Base-by-base conservation (phyloP, 2,888 invertebrate genomes). In the Drosophila nr. perissopoda region DNA sequence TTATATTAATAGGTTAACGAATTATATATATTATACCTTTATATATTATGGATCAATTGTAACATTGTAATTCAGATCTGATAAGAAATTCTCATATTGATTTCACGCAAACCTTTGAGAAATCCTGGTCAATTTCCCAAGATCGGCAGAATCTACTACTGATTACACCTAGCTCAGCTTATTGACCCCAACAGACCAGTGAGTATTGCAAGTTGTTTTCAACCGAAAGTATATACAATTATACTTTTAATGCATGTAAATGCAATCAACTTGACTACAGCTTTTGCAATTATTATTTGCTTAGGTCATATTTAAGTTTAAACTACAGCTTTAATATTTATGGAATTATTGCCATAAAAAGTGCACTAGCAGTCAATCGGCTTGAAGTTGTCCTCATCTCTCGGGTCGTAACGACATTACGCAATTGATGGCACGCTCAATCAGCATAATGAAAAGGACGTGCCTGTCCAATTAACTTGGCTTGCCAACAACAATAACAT, bases 371-470 rank as follows among this genome's bases (percentile, higher is more conserved):
- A 25, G 18, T 34, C 21, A 33, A 13, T 25, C 25, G 42, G 11
- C 64, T 56, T 48, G 4, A 58, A 66, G 38, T 34, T 36, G 34
- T 36, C 42, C 56, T 42, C 52, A 57, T 27, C 34, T 65, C 27
- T 27, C 6, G 36, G 16, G n/a, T 25, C n/a, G 45, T 16, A 34
- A 36, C 27, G 36, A 25, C 36, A 58, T 61, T 68, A 7, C 45
- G 21, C 52, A 51, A 18, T 36, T 57, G 62, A 66, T 45, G 45
- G 51, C 54, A 29, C 53, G 57, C 72, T 78, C 77, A 87, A 86
- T 88, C 78, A 74, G 80, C 78, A 79, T 86, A 87, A 86, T 86
- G 74, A 73, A 86, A 77, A 73, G 80, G 72, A 80, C 76, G 80
- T 73, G 80, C 61, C 38, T 57, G 74, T 74, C 74, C 87, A 87